Base-by-base conservation (phyloP, 2,888 invertebrate species). In the Actias luna region DNA sequence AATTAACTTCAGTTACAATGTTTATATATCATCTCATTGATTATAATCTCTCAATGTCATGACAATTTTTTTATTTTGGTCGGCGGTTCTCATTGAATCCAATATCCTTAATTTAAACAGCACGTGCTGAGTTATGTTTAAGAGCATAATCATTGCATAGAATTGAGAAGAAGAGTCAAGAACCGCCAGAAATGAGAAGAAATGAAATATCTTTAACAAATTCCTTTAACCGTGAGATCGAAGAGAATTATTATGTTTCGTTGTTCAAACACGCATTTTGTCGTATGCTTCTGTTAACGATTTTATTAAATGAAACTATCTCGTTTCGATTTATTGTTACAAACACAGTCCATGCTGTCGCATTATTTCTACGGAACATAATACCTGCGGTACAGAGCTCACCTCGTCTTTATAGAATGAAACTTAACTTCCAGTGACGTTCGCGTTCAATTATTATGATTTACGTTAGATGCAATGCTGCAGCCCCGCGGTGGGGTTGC, bases 391-490 rank as follows among this genome's bases (percentile, higher is more conserved):
- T 29, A 55, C 55, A 29, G 14, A 29, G 2, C 29, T n/a, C 29
- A 7, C n/a, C n/a, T 29, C 55, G 29, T 55, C n/a, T 55, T 55
- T 29, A 29, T 29, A 55, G n/a, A 27, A 29, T 55, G 8, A 55
- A 55, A 55, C 29, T 55, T 50, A 74, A 72, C 69, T 75, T 76
- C 72, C 72, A 74, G 71, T 69, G 69, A 72, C 69, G 73, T 77
- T 79, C 82, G 84, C 86, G 85, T 87, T 83, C 85, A 85, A 87
- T 89, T 91, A 88, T 88, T 89, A 90, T 91, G 91, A 91, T 91
- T 88, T 91, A 90, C 81, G 76, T 80, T 82, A 85, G 89, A 88
- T 89, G 90, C 91, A 89, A 80, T 80, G 83, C 79, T 87, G 86
- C 87, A 86, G 79, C 18, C 57, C 3, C 59, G 55, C 27, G 31